Percentiles rank a stretch among this genome's conserved stretches.
Evolutionary conservation across 2,888 invertebrate species (phyloP).

Genomic region (Cheilosia pagana): DNA sequence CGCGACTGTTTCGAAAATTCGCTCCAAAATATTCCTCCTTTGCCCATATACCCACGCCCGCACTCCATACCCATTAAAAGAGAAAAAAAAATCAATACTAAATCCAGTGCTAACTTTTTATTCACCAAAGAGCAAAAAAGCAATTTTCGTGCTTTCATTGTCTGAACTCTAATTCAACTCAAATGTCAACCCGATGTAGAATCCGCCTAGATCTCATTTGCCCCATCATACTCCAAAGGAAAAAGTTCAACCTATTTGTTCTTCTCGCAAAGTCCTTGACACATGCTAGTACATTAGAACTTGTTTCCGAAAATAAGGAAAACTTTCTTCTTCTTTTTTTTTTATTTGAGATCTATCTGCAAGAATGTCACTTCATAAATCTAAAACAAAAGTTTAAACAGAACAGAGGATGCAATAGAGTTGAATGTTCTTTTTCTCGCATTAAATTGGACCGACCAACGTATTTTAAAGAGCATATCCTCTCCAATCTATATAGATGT

Average conservation of each 20-base stretch:
- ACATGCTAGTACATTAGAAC: not conserved
- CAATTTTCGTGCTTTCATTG: slow-evolving; percentile 6
- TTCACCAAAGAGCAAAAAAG: not conserved
- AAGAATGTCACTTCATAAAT: slow-evolving; percentile 25
- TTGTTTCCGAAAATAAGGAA: not conserved
- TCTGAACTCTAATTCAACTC: slow-evolving; percentile 22
- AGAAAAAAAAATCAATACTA: slow-evolving; percentile 14
- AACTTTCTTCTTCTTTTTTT: not conserved
- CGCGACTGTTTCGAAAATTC: no score
- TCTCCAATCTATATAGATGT: not conserved
- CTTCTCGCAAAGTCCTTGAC: slow-evolving; percentile 17
- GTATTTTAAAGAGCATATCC: not conserved
- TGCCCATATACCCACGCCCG: no score
- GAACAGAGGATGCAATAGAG: not conserved
- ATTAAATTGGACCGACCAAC: slow-evolving; percentile 1
- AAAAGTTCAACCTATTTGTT: not conserved
- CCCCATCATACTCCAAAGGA: not conserved
- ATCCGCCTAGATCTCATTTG: not conserved
- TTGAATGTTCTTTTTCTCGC: not conserved
- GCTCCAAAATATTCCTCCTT: no score
- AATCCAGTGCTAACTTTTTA: not conserved
- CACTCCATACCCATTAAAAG: no score
- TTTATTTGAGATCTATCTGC: not conserved
- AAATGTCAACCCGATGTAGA: slow-evolving; percentile 21
- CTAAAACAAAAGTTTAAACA: slow-evolving; percentile 3